Percentiles rank a stretch among this genome's conserved stretches.
phyloP scores from a whole-genome alignment of 2,113 vertebrate species.

The Dipodomys stephensi region DNA sequence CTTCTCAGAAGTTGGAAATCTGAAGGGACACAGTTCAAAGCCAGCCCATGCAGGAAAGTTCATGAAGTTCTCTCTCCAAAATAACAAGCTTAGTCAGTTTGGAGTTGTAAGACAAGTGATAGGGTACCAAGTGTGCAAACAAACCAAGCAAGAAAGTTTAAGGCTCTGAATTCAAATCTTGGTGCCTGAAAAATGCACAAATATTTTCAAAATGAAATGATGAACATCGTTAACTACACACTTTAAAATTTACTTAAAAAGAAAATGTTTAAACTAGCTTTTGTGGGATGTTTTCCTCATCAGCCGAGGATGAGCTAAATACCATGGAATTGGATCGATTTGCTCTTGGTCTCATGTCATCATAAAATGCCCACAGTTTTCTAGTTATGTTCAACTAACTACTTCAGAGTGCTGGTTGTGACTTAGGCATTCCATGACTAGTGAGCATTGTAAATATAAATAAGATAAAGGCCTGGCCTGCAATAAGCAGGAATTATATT shows the following conservation, averaged over 20 bases:
- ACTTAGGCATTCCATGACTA: not conserved
- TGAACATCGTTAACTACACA: not conserved
- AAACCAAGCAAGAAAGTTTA: no score
- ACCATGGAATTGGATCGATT: not conserved
- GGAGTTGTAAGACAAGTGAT: no score
- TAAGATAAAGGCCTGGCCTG: not conserved
- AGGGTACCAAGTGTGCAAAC: no score
- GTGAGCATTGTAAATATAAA: not conserved
- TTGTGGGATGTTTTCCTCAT: not conserved
- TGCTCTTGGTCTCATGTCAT: not conserved
- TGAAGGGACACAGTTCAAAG: no score
- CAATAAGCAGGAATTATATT: not conserved
- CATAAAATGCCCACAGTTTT: not conserved
- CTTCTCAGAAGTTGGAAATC: no score
- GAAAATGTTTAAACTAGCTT: not conserved
- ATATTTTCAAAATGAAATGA: constrained; percentile 42
- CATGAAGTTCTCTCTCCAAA: no score
- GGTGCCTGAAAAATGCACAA: no score
- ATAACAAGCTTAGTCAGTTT: no score
- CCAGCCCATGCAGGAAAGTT: no score
- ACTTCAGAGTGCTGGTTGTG: not conserved
- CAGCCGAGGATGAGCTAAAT: not conserved
- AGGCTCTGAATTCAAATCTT: no score
- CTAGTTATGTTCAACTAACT: not conserved
- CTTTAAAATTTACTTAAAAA: constrained; percentile 54